A percentile compares a stretch with the other conserved stretches of the same genome.
Conservation (phyloP, 23 tunicate species). For the Ascidia mentula region DNA sequence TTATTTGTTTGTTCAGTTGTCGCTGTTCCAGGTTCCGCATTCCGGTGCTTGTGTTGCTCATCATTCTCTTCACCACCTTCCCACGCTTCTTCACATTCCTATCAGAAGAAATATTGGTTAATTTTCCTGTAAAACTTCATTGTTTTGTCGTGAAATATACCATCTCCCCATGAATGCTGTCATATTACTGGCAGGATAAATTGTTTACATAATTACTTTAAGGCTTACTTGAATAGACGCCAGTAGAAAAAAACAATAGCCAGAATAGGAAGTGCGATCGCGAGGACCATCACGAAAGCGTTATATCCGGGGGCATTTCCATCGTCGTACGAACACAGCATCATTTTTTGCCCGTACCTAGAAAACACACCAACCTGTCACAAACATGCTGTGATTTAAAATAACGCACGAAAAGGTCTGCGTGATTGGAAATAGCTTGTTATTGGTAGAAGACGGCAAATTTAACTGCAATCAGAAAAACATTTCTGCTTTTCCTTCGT, state of each 20-base stretch:
- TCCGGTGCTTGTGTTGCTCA: constrained; percentile 4
- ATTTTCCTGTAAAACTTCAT: too few species aligned
- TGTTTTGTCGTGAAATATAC: too few species aligned
- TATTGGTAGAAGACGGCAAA: too few species aligned
- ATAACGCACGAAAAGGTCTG: too few species aligned
- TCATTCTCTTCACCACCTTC: constrained; percentile 27
- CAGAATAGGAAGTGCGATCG: constrained; percentile 25
- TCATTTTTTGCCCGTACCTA: constrained; percentile 48
- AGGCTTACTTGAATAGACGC: constrained; percentile 30
- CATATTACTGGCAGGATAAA: too few species aligned
- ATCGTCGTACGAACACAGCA: constrained; percentile 46
- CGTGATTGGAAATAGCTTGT: too few species aligned
- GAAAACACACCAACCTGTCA: background rate
- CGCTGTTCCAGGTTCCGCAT: constrained; percentile 28
- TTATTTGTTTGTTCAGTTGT: constrained; percentile 24
- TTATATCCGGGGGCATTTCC: constrained; percentile 8
- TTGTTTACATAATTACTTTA: too few species aligned
- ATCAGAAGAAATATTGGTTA: too few species aligned
- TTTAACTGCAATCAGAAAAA: too few species aligned
- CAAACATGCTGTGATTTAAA: too few species aligned
- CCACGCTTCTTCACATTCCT: constrained; percentile 39
- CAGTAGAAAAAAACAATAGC: constrained; percentile 32
- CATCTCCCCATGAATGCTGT: too few species aligned
- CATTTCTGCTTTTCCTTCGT: too few species aligned
- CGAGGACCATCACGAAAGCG: constrained; percentile 28